A percentile compares a stretch with the other conserved stretches of the same genome.
These are phyloP conservation scores for Notiomystis cincta DNA, from an alignment of 2,113 vertebrate species.

Conservation along the genomic window DNA sequence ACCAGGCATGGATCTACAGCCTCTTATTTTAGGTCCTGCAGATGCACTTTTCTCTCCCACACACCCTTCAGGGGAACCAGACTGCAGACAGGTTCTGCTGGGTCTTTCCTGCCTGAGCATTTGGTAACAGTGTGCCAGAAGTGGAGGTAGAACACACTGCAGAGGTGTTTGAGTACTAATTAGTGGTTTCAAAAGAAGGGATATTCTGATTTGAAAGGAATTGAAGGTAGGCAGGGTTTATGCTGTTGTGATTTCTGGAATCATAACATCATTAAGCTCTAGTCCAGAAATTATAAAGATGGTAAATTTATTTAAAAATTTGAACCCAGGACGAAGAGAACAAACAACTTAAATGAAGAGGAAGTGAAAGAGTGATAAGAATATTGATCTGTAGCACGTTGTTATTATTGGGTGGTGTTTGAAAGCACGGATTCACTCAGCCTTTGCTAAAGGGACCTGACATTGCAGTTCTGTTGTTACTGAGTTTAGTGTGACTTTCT, in stretches of 20 bases:
- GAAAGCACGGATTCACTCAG: not conserved
- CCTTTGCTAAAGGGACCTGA: not conserved
- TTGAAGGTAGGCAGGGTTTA: not conserved
- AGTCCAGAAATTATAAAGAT: not conserved
- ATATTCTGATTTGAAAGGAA: not conserved
- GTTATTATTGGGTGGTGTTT: not conserved
- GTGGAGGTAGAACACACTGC: not conserved
- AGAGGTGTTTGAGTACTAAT: not conserved
- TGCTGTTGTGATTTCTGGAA: not conserved
- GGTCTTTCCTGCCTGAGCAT: not conserved
- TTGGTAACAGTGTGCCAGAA: not conserved
- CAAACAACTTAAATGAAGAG: not conserved
- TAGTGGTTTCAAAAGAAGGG: not conserved
- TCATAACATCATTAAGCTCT: not conserved
- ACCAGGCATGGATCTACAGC: accelerated
- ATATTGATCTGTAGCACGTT: not conserved
- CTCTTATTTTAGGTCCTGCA: not conserved
- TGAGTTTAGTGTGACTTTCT: not conserved
- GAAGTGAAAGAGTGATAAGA: not conserved
- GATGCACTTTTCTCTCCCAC: not conserved
- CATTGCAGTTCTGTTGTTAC: not conserved
- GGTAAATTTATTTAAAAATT: not conserved
- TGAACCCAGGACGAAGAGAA: not conserved
- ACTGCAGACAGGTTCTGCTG: not conserved
- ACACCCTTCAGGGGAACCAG: not conserved